Percentiles rank a stretch among this genome's conserved stretches.
Conservation (phyloP, 1,140 invertebrate species). For the Bombus superbus region DNA sequence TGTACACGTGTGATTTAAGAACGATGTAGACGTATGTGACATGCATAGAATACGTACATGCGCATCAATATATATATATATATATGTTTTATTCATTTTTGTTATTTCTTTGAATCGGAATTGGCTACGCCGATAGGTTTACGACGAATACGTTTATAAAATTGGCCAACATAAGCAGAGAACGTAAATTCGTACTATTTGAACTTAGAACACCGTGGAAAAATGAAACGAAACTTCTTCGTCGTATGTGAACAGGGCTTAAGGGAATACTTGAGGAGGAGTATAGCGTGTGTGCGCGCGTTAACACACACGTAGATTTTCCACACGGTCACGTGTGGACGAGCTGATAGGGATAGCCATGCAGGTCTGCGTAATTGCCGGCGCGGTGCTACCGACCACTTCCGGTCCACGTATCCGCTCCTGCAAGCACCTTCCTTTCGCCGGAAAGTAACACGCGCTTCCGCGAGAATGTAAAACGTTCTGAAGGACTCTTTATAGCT, state of each 20-base stretch:
- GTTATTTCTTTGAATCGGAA: no score
- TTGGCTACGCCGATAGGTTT: no score
- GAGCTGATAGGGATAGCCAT: slow-evolving; percentile 73
- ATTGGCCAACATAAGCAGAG: not conserved
- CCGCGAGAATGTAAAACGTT: slow-evolving; percentile 24
- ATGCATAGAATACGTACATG: no score
- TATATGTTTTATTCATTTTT: no score
- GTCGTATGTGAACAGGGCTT: not conserved
- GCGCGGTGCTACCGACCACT: slow-evolving; percentile 77
- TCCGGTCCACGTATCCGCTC: slow-evolving; percentile 79
- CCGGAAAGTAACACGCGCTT: slow-evolving; percentile 40
- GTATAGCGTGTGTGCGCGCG: not conserved
- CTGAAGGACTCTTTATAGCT: not conserved
- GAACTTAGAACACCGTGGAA: not conserved
- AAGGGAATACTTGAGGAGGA: not conserved
- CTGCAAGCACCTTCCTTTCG: slow-evolving; percentile 76
- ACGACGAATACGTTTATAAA: not conserved
- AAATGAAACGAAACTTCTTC: not conserved
- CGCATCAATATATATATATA: no score
- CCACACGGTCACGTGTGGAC: slow-evolving; percentile 51
- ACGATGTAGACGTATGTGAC: no score
- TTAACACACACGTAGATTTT: slow-evolving; percentile 15
- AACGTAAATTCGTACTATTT: not conserved
- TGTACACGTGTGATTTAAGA: no score
- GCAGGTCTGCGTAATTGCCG: slow-evolving; percentile 77